Base-by-base conservation (phyloP, 2,113 vertebrate species). In the Elgaria multicarinata region DNA sequence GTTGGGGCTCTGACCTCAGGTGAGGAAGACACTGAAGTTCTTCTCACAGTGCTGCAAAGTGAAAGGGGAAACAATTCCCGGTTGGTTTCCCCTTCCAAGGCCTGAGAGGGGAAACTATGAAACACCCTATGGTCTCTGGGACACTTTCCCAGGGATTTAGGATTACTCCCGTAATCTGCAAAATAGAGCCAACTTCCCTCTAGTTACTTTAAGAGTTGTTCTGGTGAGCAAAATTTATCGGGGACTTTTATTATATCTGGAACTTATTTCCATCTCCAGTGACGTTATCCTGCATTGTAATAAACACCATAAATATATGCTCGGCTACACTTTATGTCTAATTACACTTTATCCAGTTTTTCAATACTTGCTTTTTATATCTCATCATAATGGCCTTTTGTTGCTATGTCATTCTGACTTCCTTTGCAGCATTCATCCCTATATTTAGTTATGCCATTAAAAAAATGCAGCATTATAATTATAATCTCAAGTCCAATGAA, bases 381-480 rank as follows among this genome's bases (percentile, higher is more conserved):
- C 83, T 3, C 46, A 5, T 24, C 78, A 39, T 80, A 92, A 95
- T 58, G 69, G 91, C 55, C 7, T 90, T 91, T 90, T 80, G 89
- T 92, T 93, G 79, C 74, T 93, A 67, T 64, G 92, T 93, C 13
- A 31, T 92, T 95, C 85, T 91, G 83, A 0, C 80, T 95, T 94
- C 91, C 75, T 87, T 87, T 82, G 44, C 87, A 9, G 53, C 79
- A 77, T 92, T 90, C 86, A 75, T 46, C 36, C 33, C 33, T 79
- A 79, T 79, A 69, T 0, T 33, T 84, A 66, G 74, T 20, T 53
- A 13, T 16, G 28, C 1, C 69, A n/a, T 2, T 26, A 36, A 36
- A 44, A 22, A 9, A 85, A 89, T 50, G 85, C 64, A 87, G 83
- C 74, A 69, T 39, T 79, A 85, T 93, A 90, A 87, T 95, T 93